Evolutionary conservation across 2,797 vertebrate species (phyloP), one percentile per base, ranked within the genome.

Genomic region (Jordanella pulchra): DNA sequence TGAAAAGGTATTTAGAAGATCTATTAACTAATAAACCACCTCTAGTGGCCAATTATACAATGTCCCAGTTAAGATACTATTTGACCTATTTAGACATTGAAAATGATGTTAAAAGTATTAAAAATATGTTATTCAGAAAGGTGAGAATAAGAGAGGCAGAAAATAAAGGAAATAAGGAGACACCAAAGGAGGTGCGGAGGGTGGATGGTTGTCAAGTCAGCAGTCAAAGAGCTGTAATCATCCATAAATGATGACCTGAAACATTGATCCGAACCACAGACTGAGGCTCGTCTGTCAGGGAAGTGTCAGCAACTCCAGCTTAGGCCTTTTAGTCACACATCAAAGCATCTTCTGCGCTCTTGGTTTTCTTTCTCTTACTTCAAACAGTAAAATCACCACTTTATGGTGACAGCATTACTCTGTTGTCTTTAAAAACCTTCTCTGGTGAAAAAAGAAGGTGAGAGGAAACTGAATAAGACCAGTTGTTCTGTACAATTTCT

Each of bases 171-270:
- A 27, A 44, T 25, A 35, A 56, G 64, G 13, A 67, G 17, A 55
- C 1, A 53, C 9, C 42, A 28, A 45, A n/a, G 18, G 30, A 63
- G 56, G 27, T 50, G 23, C 60, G 58, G 27, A 73, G 54, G 48
- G 45, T 27, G 64, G 74, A 53, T 48, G 14, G 54, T 60, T 84
- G 84, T 83, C 65, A 65, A 66, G 75, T 86, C 84, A 88, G 85
- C 88, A 63, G 74, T n/a, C 53, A 79, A 68, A 87, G 77, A 71
- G 65, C 65, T 65, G 69, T 65, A 65, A 78, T 88, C 84, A 88
- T 87, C 80, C 81, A 87, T 86, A 89, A 87, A 84, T 87, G 79
- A 90, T 91, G 87, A 86, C 64, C 7, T 75, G 69, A 86, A 77
- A 82, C 80, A 85, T 79, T 87, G 84, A 89, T 89, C 84, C 79